These are phyloP conservation scores for Cervus canadensis DNA, from an alignment of 2,113 vertebrate species.

Conservation along the genomic window DNA sequence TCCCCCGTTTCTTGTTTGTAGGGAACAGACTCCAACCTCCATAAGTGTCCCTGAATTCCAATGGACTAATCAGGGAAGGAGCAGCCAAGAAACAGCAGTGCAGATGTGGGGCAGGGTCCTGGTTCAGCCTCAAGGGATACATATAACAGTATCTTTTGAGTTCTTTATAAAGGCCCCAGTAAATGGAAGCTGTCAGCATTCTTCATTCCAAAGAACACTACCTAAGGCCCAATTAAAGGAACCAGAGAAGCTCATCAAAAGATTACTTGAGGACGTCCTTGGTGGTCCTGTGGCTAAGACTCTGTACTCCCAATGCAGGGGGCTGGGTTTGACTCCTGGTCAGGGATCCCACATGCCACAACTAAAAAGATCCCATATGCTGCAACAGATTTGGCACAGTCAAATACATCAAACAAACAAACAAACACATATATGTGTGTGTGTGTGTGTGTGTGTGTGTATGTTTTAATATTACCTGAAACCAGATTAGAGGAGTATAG, in stretches of 20 bases:
- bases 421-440: accelerated
- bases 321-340: neutral
- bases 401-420: neutral
- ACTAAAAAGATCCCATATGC: neutral
- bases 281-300: neutral
- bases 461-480: neutral
- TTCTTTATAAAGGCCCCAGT: neutral
- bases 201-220: neutral
- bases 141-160: neutral
- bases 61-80: neutral
- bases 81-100: neutral
- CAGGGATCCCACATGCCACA: neutral
- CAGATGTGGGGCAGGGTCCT: neutral
- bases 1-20: neutral
- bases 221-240: neutral
- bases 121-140: neutral
- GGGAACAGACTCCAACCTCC: neutral
- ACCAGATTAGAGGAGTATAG: neutral
- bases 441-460: neutral
- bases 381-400: neutral
- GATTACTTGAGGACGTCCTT: neutral
- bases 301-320: neutral
- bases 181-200: neutral
- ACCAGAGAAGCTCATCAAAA: neutral
- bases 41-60: neutral